These are phyloP conservation scores for Drosophila guanche DNA, from an alignment of 1,140 invertebrate genomes.

Conservation along the genomic window DNA sequence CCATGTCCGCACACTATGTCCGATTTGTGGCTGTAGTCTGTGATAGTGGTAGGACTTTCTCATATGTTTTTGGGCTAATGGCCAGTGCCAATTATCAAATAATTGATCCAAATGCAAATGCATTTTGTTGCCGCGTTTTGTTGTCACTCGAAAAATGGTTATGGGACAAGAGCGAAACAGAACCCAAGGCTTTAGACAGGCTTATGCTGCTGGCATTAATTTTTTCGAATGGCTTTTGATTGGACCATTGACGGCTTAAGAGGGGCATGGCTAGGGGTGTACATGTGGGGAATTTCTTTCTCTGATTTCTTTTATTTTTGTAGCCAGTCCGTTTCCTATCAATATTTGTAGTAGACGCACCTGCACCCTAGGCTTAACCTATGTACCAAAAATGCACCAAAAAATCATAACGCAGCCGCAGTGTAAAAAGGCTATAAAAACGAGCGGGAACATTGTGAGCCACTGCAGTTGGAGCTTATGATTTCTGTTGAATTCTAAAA, in stretches of 20 bases:
- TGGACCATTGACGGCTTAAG: slow-evolving; percentile 64
- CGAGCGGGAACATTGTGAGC: too few species aligned
- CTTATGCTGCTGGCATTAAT: slow-evolving; percentile 8
- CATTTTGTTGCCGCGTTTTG: slow-evolving; percentile 43
- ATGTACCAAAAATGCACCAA: too few species aligned
- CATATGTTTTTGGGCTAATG: background rate
- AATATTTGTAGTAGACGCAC: too few species aligned
- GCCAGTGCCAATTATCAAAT: slow-evolving; percentile 53
- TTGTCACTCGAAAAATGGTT: slow-evolving; percentile 23
- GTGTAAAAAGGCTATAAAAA: too few species aligned
- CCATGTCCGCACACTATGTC: too few species aligned
- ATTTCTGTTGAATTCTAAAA: too few species aligned
- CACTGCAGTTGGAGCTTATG: too few species aligned
- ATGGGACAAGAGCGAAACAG: background rate
- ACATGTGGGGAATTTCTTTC: slow-evolving; percentile 2
- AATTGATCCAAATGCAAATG: slow-evolving; percentile 66
- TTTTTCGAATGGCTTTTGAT: slow-evolving; percentile 37
- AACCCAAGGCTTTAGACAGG: slow-evolving; percentile 19
- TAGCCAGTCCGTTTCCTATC: too few species aligned
- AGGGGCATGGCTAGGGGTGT: background rate
- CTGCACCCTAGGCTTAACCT: too few species aligned
- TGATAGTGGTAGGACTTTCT: slow-evolving; percentile 31
- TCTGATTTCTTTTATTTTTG: too few species aligned
- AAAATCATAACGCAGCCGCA: too few species aligned
- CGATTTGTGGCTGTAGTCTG: background rate